Conservation (phyloP, 1,140 invertebrate genomes). For the Acyrthosiphon pisum region DNA sequence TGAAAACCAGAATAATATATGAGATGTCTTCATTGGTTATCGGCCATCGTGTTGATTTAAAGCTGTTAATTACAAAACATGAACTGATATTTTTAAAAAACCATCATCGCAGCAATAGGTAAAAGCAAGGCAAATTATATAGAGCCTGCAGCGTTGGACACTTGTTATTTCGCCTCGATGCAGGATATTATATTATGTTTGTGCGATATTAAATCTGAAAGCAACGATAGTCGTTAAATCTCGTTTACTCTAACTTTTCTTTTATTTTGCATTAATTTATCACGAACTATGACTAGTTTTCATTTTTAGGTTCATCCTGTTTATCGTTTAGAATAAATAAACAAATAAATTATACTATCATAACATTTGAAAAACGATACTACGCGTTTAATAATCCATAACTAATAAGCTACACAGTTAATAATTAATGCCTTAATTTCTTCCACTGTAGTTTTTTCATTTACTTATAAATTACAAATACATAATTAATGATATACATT, state of each 20-base stretch:
- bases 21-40: neutral
- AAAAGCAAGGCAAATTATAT: neutral
- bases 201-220: neutral
- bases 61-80: neutral
- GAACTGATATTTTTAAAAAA: neutral
- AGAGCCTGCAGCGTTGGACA: too few species aligned
- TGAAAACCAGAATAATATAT: constrained; percentile 9
- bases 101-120: neutral
- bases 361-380: neutral
- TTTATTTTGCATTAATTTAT: neutral
- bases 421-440: neutral
- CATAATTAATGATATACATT: neutral
- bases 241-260: neutral
- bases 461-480: too few species aligned
- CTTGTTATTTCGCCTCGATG: too few species aligned
- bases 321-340: neutral
- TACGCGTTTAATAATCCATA: neutral
- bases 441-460: neutral
- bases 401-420: neutral
- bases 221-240: neutral
- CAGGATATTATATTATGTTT: neutral
- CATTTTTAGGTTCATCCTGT: neutral
- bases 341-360: neutral
- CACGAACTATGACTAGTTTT: neutral
- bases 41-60: neutral